Evolutionary conservation across 2,888 invertebrate genomes (phyloP), one percentile per base, ranked within the genome.

Genomic region (Campoplex nolae): DNA sequence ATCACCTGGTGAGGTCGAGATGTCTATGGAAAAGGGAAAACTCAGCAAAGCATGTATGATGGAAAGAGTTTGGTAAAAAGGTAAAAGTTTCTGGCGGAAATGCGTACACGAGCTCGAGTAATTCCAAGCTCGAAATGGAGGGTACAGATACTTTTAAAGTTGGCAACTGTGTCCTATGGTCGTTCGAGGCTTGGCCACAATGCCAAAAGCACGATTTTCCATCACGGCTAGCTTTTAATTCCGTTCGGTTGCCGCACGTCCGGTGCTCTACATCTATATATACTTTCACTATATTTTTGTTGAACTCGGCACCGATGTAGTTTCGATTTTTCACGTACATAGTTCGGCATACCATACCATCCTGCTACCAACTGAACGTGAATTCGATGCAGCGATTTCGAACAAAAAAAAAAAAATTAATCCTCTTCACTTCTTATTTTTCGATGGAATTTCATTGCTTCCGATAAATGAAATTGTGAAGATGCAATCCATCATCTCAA

Each of bases 121-220:
- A 89, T 90, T 89, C 88, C 51, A 77, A 68, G 82, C 54, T 58
- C 58, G 83, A 85, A 86, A 89, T 89, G 80, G 88, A 90, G 85
- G 87, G 80, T 89, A 71, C 83, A 86, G 88, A 79, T 88, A 77
- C 88, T 89, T 77, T 67, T 78, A 58, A 84, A 88, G 86, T 88
- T 89, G 87, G 88, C 89, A 89, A 88, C 88, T 75, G 71, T 77
- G 84, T 70, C 62, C 71, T 76, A 84, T 80, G 79, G 88, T 87
- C 89, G 74, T 51, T 76, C 75, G 82, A 83, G 81, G 78, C 76
- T 82, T 89, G 88, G 91, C 90, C 62, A 67, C 87, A 87, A 85
- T 89, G 91, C 91, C 90, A 92, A 91, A 86, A 86, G 89, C 88
- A 88, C 76, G 88, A 88, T 90, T 89, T 89, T 89, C 84, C 83